Base-by-base conservation (phyloP, 2,113 vertebrate genomes). In the Leptodactylus fuscus region DNA sequence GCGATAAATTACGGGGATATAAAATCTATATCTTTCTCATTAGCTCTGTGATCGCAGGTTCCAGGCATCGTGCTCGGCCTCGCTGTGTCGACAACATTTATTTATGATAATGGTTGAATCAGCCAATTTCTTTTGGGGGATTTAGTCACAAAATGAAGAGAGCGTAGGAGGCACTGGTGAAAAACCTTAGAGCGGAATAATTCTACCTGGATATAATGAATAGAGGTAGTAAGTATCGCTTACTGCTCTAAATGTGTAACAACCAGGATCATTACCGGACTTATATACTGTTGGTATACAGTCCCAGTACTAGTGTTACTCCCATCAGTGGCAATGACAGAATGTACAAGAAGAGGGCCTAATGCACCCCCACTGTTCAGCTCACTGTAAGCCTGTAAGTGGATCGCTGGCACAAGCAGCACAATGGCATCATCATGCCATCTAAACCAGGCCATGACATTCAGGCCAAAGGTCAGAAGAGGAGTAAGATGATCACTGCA, bases 21-120 rank as follows among this genome's bases (percentile, higher is more conserved):
- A 78, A 85, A 85, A 85, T 85, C 83, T 78, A 85, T 85, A 85
- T 48, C 27, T 38, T 85, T 85, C 83, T 78, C 83, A 85, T 78
- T 85, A 85, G 58, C 36, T 51, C 34, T 12, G 74, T 41, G 74
- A 85, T 78, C 41, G 51, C 44, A 69, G 60, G 49, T 67, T 85
- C 44, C 58, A 41, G n/a, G n/a, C 58, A 29, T 49, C 36, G 38
- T 34, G 83, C 38, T 67, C 29, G n/a, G 41, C 71, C 49, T 16
- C 48, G 20, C 49, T 38, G 34, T 41, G 69, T 58, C 69, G 27
- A 55, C 36, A 34, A 58, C 71, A 32, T 85, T 77, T 85, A 85
- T 78, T 78, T 78, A 78, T 78, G 32, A 34, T 69, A 78, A 53
- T 85, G 55, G 74, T 48, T 29, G 29, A 85, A 69, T 24, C 27